Base-by-base conservation (phyloP, 1,140 invertebrate species). In the Atta cephalotes region DNA sequence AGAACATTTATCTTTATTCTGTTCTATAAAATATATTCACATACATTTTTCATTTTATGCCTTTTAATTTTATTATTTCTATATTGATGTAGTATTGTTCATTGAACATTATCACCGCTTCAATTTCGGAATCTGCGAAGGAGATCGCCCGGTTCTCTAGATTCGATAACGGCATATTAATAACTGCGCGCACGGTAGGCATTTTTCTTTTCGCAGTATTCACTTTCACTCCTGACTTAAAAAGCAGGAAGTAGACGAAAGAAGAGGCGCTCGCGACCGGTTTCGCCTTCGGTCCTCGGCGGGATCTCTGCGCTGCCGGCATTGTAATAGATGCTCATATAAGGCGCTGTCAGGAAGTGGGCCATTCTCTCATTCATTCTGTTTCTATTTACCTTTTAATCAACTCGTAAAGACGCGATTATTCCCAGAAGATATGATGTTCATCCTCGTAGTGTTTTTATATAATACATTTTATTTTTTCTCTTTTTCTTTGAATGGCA, bases 311-410 rank as follows among this genome's bases (percentile, higher is more conserved):
- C 39, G 80, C 68, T 74, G 70, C 68, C 70, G 80, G 80, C 80
- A 84, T 84, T 84, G 80, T 84, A 84, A 84, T 84, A 84, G 80
- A 84, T 84, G 80, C 70, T 84, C 80, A 76, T 84, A 84, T 76
- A 84, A 84, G 80, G 80, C 45, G 56, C 70, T 84, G 70, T 84
- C 80, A 76, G 70, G 70, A 84, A 84, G 80, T 84, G 80, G 80
- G 80, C 80, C 80, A 84, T 84, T 45, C 56, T 84, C 70, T 51
- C 80, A 84, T 84, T 84, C 80, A 84, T 84, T n/a, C 70, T 25
- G 80, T 39, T 31, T 84, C 70, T 84, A 84, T 84, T 84, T 84
- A 28, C 70, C 80, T 76, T 84, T 84, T 76, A 62, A 58, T 74
- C 80, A n/a, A 25, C 35, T 53, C 53, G 39, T 82, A 82, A 72